A percentile compares a stretch with the other conserved stretches of the same genome.
Evolutionary conservation across 2,888 invertebrate species (phyloP).

Genomic region (Dynastes hyllus): DNA sequence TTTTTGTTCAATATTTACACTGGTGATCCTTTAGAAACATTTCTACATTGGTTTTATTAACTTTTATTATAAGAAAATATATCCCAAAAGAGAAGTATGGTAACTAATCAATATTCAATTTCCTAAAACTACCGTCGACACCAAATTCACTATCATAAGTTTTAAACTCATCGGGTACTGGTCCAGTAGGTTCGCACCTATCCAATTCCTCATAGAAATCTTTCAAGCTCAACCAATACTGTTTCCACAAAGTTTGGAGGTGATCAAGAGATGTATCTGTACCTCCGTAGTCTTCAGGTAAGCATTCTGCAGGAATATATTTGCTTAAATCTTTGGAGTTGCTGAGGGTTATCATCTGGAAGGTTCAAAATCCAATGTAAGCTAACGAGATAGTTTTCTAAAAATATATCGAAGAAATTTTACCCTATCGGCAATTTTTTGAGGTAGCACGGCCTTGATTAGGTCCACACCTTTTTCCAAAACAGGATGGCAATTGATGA

Average conservation of each 20-base stretch:
- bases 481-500: not conserved
- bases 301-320: slow-evolving; percentile 74
- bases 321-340: slow-evolving; percentile 74
- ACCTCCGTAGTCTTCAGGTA: slow-evolving; percentile 70
- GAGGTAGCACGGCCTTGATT: not conserved
- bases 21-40: no score
- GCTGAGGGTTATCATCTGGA: slow-evolving; percentile 67
- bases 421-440: not conserved
- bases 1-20: no score
- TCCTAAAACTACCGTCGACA: slow-evolving; percentile 76
- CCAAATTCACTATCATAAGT: slow-evolving; percentile 66
- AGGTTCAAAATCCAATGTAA: not conserved
- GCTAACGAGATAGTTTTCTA: not conserved
- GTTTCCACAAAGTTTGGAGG: slow-evolving; percentile 74
- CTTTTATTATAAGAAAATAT: slow-evolving; percentile 72
- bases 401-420: not conserved
- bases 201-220: slow-evolving; percentile 76
- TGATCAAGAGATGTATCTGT: slow-evolving; percentile 72
- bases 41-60: slow-evolving; percentile 68
- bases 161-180: slow-evolving; percentile 58
- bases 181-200: slow-evolving; percentile 70
- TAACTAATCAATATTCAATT: slow-evolving; percentile 74
- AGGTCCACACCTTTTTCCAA: slow-evolving; percentile 6
- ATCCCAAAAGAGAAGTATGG: no score
- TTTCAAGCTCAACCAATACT: slow-evolving; percentile 71